These are phyloP conservation scores for Jaculus jaculus DNA, from an alignment of 2,113 vertebrate genomes.

Conservation along the genomic window DNA sequence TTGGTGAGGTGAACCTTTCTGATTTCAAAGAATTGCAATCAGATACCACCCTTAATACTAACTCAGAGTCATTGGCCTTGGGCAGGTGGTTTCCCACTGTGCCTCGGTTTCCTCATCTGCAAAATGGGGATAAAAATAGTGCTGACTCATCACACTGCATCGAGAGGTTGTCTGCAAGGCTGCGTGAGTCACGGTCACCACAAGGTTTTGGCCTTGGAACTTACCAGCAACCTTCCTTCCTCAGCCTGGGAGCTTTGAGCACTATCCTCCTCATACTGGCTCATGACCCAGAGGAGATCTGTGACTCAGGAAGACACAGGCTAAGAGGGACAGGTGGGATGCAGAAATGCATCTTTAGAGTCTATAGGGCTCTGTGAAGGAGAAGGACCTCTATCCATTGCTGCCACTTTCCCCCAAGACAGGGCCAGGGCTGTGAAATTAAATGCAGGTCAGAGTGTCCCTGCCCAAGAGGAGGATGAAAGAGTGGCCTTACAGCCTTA, in stretches of 20 bases:
- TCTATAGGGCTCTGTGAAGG: neutral
- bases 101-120: neutral
- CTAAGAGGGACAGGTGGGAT: no score
- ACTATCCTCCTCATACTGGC: neutral
- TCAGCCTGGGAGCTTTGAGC: neutral
- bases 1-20: neutral
- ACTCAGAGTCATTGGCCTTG: neutral
- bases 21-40: neutral
- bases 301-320: neutral
- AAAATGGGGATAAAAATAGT: neutral
- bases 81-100: neutral
- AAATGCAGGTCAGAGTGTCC: constrained; percentile 31
- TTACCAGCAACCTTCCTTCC: neutral
- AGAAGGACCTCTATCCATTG: neutral
- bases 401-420: neutral
- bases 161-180: neutral
- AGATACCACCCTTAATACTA: neutral
- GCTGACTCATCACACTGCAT: neutral
- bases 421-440: neutral
- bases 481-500: accelerated
- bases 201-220: neutral
- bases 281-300: neutral
- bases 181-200: neutral
- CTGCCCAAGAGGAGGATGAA: neutral
- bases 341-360: no score